Evolutionary conservation across 2,888 invertebrate species (phyloP).

Genomic region (Gymnosoma rotundatum): DNA sequence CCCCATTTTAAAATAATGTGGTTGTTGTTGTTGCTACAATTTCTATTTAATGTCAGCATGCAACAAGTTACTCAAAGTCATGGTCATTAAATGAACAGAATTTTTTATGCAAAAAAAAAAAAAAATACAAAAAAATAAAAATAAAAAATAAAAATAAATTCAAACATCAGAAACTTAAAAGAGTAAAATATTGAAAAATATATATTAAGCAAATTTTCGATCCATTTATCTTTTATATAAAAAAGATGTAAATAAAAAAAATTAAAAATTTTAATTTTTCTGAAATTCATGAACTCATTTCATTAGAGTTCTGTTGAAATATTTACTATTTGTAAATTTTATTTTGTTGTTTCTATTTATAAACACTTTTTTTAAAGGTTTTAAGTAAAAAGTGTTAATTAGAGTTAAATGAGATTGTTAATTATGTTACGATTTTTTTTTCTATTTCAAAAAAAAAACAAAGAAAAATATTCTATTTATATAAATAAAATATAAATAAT

Average conservation of each 20-base stretch:
- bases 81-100: constrained; percentile 45
- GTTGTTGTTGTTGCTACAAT: constrained; percentile 40
- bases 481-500: too few relatives aligned
- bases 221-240: too few relatives aligned
- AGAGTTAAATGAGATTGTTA: constrained; percentile 5
- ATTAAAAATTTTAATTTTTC: too few relatives aligned
- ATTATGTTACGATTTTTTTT: background rate
- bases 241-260: too few relatives aligned
- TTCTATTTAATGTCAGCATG: constrained; percentile 61
- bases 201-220: too few relatives aligned
- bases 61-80: constrained; percentile 68
- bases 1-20: constrained; percentile 20
- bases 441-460: too few relatives aligned
- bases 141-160: background rate
- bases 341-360: background rate
- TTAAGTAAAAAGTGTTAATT: constrained; percentile 1
- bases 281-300: background rate
- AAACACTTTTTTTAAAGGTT: background rate
- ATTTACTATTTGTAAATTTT: background rate
- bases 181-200: background rate
- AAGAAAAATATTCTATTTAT: too few relatives aligned
- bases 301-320: background rate
- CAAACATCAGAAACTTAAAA: background rate
- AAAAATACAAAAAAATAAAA: constrained; percentile 15
- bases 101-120: constrained; percentile 30